These are phyloP conservation scores for Cotesia congregata DNA, from an alignment of 2,888 invertebrate species.

Conservation along the genomic window DNA sequence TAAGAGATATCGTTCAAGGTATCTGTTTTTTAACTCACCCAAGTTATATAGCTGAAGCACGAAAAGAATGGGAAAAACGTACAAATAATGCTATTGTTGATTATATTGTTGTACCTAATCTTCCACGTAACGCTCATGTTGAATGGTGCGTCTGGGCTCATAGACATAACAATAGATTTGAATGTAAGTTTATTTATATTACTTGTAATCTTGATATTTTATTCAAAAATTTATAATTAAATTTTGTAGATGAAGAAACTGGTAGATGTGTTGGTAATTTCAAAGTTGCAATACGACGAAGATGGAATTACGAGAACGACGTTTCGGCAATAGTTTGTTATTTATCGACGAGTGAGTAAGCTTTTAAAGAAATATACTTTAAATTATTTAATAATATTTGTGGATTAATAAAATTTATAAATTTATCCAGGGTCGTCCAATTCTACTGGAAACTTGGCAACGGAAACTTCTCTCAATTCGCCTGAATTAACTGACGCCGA, in stretches of 20 bases:
- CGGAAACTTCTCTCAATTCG: slow-evolving; percentile 61
- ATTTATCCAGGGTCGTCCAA: slow-evolving; percentile 64
- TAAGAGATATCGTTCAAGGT: slow-evolving; percentile 87
- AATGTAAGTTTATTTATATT: slow-evolving; percentile 75
- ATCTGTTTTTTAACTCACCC: slow-evolving; percentile 89
- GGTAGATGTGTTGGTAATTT: slow-evolving; percentile 88
- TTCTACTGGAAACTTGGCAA: slow-evolving; percentile 65
- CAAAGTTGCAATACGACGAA: slow-evolving; percentile 85
- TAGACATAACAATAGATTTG: slow-evolving; percentile 87
- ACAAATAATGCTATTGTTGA: slow-evolving; percentile 90
- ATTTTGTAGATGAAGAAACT: slow-evolving; percentile 85
- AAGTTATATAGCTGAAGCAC: slow-evolving; percentile 80
- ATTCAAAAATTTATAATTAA: slow-evolving; percentile 13
- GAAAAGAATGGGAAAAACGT: slow-evolving; percentile 85
- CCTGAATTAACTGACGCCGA: slow-evolving; percentile 71
- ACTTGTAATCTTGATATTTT: slow-evolving; percentile 41
- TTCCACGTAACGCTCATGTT: slow-evolving; percentile 85
- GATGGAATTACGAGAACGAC: slow-evolving; percentile 92
- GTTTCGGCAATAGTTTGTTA: slow-evolving; percentile 89
- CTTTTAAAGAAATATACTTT: neutral
- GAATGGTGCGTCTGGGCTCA: slow-evolving; percentile 97
- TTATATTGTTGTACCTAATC: slow-evolving; percentile 85
- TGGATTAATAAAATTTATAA: slow-evolving; percentile 10
- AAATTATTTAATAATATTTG: slow-evolving; percentile 7
- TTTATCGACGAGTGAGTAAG: slow-evolving; percentile 78